Conservation (phyloP, 1,140 invertebrate genomes). For the Neotoxoptera formosana region DNA sequence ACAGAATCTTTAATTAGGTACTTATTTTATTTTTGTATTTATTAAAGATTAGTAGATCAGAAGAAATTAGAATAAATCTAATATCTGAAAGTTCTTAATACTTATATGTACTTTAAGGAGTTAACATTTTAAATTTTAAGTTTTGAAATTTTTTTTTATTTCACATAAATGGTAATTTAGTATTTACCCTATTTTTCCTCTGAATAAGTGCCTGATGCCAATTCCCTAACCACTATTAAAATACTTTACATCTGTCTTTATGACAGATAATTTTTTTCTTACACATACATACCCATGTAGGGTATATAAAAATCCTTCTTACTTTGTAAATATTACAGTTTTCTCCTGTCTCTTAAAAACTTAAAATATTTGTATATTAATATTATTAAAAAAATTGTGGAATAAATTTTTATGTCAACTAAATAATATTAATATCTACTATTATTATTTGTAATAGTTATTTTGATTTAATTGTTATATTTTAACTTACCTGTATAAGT, state of each 20-base stretch:
- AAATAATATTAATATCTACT: too few species aligned
- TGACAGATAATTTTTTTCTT: not conserved
- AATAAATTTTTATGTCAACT: too few species aligned
- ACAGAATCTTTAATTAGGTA: conserved; percentile 83
- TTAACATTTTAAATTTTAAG: not conserved
- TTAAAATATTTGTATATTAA: not conserved
- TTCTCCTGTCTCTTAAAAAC: not conserved
- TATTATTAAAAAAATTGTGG: too few species aligned
- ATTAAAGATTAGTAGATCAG: not conserved
- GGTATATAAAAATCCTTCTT: not conserved
- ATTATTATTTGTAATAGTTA: too few species aligned
- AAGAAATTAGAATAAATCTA: not conserved
- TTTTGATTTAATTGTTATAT: too few species aligned
- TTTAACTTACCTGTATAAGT: too few species aligned
- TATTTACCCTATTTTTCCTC: not conserved
- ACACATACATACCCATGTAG: not conserved
- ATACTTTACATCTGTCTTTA: not conserved
- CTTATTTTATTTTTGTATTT: not conserved
- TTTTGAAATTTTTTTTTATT: not conserved
- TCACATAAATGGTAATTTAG: too few species aligned
- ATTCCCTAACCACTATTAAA: not conserved
- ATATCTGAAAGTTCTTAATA: not conserved
- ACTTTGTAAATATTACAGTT: not conserved
- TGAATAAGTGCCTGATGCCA: not conserved
- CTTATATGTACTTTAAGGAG: not conserved